Evolutionary conservation across 2,888 invertebrate genomes (phyloP).

Genomic region (Nomada ruficornis): DNA sequence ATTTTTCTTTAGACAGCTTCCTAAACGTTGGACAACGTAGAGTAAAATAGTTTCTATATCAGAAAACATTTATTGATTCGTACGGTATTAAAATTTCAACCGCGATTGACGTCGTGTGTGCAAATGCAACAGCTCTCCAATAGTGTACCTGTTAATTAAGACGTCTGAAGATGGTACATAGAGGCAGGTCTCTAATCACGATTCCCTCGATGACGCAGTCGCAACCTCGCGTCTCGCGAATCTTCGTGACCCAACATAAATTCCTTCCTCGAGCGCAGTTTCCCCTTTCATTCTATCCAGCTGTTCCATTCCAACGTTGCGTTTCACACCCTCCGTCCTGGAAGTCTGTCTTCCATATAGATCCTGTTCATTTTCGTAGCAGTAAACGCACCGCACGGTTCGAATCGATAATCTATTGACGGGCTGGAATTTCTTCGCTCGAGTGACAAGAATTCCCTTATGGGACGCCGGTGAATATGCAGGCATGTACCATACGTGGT

Average conservation of each 20-base stretch:
- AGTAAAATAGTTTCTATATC: no score
- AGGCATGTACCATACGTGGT: conserved; percentile 60
- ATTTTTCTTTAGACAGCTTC: neutral
- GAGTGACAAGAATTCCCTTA: conserved; percentile 62
- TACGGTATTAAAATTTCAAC: neutral
- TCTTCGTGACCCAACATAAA: neutral
- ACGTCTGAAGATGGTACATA: conserved; percentile 49
- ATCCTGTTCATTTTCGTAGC: neutral
- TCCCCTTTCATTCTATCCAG: neutral
- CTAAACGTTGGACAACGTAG: neutral
- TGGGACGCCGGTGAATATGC: conserved; percentile 57
- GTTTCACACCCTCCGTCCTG: neutral
- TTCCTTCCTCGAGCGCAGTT: neutral
- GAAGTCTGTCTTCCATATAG: neutral
- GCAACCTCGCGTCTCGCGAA: neutral
- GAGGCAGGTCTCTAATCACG: conserved; percentile 37
- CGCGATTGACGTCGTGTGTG: conserved; percentile 15
- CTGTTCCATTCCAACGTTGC: neutral
- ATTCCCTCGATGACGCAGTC: conserved; percentile 24
- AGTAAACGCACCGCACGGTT: neutral
- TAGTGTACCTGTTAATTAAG: conserved; percentile 56
- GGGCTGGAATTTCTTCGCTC: conserved; percentile 49
- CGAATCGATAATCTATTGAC: conserved; percentile 45
- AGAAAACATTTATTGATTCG: neutral
- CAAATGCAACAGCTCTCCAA: conserved; percentile 29